These are phyloP conservation scores for Acleris literana DNA, from an alignment of 2,888 invertebrate species.

Conservation along the genomic window DNA sequence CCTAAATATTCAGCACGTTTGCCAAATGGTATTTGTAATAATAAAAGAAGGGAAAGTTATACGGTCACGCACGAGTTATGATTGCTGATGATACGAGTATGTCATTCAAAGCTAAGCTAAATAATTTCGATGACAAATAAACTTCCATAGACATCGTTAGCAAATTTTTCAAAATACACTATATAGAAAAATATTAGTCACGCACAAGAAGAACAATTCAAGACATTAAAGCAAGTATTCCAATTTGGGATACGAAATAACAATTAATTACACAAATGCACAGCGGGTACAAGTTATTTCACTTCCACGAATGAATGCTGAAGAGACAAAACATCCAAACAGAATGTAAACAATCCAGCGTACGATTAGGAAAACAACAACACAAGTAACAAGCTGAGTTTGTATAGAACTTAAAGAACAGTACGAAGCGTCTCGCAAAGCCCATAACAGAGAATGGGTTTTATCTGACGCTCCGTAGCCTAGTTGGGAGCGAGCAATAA, in stretches of 20 bases:
- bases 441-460: constrained; percentile 37
- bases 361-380: constrained; percentile 29
- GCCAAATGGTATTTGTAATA: constrained; percentile 17
- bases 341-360: constrained; percentile 15
- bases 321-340: constrained; percentile 5
- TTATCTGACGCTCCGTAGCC: constrained; percentile 39
- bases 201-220: no score
- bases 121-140: no score
- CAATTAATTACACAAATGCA: constrained; percentile 3
- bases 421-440: not conserved
- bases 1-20: constrained; percentile 35
- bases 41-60: constrained; percentile 18
- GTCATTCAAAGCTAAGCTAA: not conserved
- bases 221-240: no score
- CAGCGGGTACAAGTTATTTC: not conserved
- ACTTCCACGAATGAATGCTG: constrained; percentile 6
- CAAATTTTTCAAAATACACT: no score
- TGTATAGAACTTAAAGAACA: constrained; percentile 14
- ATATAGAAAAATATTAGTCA: no score
- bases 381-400: constrained; percentile 17
- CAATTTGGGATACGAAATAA: no score
- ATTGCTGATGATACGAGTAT: not conserved
- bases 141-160: no score
- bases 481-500: constrained; percentile 41
- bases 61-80: constrained; percentile 4